phyloP scores from a whole-genome alignment of 2,888 invertebrate species.

The Aspidiotus destructor region DNA sequence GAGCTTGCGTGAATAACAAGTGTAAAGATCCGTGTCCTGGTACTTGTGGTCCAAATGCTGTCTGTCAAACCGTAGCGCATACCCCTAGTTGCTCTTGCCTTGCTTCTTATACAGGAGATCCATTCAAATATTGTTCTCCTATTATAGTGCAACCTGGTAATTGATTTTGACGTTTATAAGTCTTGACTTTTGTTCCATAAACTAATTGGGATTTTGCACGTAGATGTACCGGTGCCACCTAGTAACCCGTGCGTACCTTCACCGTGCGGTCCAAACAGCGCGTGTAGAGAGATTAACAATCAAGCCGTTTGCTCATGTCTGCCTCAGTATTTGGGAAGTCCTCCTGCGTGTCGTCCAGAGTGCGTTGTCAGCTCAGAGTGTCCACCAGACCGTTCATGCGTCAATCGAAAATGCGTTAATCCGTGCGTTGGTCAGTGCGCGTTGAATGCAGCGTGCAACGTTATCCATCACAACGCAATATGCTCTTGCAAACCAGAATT shows the following conservation, averaged over 20 bases:
- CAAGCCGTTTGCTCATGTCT: slow-evolving; percentile 40
- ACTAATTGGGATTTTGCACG: slow-evolving; percentile 14
- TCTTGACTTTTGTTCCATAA: background rate
- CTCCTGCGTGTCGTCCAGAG: slow-evolving; percentile 42
- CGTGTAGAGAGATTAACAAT: slow-evolving; percentile 41
- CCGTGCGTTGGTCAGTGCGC: slow-evolving; percentile 43
- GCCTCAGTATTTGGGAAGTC: slow-evolving; percentile 41
- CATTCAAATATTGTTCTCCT: slow-evolving; percentile 52
- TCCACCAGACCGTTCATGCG: slow-evolving; percentile 41
- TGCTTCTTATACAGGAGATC: slow-evolving; percentile 56
- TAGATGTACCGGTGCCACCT: slow-evolving; percentile 40
- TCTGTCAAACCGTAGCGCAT: slow-evolving; percentile 57
- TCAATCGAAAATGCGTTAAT: slow-evolving; percentile 41
- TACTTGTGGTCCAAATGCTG: slow-evolving; percentile 57
- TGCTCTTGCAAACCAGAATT: slow-evolving; percentile 43
- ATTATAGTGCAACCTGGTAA: slow-evolving; percentile 43
- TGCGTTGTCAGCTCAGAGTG: slow-evolving; percentile 42
- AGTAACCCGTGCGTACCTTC: slow-evolving; percentile 56
- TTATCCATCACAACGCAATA: slow-evolving; percentile 43
- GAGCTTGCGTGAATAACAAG: slow-evolving; percentile 56
- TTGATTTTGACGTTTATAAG: slow-evolving; percentile 31
- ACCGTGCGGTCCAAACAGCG: slow-evolving; percentile 41
- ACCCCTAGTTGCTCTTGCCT: slow-evolving; percentile 55
- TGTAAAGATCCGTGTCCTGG: slow-evolving; percentile 61
- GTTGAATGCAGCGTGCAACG: slow-evolving; percentile 42